Evolutionary conservation across 1,140 invertebrate genomes (phyloP), one percentile per base, ranked within the genome.

Genomic region (Nomia melanderi): DNA sequence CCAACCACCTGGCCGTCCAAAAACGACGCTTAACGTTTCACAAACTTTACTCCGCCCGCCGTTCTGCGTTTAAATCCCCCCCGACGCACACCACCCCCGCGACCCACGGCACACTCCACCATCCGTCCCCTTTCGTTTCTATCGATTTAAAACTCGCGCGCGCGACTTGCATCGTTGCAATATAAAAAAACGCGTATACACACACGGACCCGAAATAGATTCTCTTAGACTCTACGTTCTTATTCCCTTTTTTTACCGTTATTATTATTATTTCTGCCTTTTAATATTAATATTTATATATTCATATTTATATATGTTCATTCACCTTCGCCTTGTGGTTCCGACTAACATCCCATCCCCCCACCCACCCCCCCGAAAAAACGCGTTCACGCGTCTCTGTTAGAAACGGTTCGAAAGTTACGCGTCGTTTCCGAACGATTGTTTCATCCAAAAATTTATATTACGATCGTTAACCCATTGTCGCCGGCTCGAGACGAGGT

Each of bases 101-200:
- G 7, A 53, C 8, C n/a, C 41, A 23, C 7, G 41, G 11, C 47
- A 50, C 14, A 50, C n/a, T 63, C 11, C 27, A n/a, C 1, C n/a
- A 54, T 56, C 14, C 33, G 1, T 9, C 27, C 17, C 39, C 14
- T 17, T 70, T 79, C 39, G 31, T 56, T 44, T 14, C 60, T 65
- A 74, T 64, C 62, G 54, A 74, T 66, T 74, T 78, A 74, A 78
- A 59, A 65, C 41, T 74, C 71, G 62, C 50, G 70, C 71, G 60
- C 59, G 60, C 77, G 60, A 78, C 70, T 74, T 39, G 54, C 77
- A 54, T 78, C 79, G 84, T 89, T 81, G 82, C 82, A 66, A 88
- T 90, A 89, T 89, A 89, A 90, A 90, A 89, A 89, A 89, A 89
- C 88, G 87, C 85, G 77, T 86, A 85, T 86, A 87, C 88, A 88